Percentiles rank a stretch among this genome's conserved stretches.
Evolutionary conservation across 2,113 vertebrate genomes (phyloP).

Genomic region (Paracanthobrama guichenoti): DNA sequence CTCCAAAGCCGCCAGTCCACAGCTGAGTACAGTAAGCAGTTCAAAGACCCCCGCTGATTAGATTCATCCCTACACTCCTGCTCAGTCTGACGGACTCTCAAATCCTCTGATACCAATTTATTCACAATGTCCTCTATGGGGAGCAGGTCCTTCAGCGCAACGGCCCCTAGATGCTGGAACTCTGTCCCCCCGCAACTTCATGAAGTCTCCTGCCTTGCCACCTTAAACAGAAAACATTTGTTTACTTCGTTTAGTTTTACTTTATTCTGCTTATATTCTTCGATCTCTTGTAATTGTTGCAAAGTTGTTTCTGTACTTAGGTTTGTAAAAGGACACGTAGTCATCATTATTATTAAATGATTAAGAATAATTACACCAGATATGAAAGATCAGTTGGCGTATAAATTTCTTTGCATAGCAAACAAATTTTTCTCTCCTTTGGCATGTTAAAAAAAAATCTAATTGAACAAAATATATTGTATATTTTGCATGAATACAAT

Average conservation of each 20-base stretch:
- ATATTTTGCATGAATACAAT: neutral
- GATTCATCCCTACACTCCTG: slow-evolving; percentile 5
- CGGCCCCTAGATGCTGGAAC: neutral
- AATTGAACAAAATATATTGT: neutral
- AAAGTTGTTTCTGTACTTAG: neutral
- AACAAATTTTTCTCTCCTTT: neutral
- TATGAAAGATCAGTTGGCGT: neutral
- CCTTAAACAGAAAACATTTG: neutral
- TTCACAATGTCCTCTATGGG: neutral
- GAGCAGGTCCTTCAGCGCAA: neutral
- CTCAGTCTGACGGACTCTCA: neutral
- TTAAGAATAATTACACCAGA: neutral
- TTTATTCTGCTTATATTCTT: neutral
- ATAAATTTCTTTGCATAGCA: neutral
- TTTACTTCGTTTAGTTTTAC: neutral
- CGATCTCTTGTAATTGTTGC: neutral
- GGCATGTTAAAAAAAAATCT: neutral
- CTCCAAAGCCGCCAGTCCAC: neutral
- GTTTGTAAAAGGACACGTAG: neutral
- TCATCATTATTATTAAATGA: neutral
- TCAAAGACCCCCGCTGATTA: slow-evolving; percentile 6
- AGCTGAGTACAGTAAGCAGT: neutral
- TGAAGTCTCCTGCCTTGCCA: neutral
- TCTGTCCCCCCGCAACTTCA: neutral
- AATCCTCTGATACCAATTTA: neutral